phyloP scores from a whole-genome alignment of 2,797 vertebrate genomes.

The Tinamus major region DNA sequence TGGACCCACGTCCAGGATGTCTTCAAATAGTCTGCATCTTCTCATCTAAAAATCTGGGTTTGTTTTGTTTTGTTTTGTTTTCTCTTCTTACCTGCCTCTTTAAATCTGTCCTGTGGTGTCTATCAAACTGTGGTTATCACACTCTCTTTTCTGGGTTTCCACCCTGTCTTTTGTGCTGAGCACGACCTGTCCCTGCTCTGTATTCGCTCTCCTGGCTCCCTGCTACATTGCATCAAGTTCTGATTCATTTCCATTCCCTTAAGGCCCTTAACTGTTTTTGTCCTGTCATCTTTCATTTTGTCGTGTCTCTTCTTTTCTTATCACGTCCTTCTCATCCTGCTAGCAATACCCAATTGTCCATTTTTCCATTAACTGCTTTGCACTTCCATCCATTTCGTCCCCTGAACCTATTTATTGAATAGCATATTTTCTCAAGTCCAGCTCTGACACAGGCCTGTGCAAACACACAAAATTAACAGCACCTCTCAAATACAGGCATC shows the following conservation, averaged over 20 bases:
- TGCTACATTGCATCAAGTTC: background rate
- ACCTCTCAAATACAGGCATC: accelerated
- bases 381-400: accelerated
- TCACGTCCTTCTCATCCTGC: background rate
- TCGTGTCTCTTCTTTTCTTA: background rate
- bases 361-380: background rate
- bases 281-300: background rate
- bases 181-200: background rate
- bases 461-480: background rate
- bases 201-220: background rate
- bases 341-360: background rate
- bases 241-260: background rate
- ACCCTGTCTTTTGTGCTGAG: background rate
- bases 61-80: too few relatives aligned
- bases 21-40: background rate
- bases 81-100: background rate
- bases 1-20: background rate
- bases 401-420: background rate
- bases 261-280: background rate
- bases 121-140: background rate
- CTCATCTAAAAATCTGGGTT: background rate
- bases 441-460: background rate
- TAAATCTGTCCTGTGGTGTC: background rate
- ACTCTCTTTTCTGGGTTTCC: background rate
- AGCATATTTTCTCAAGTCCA: background rate